phyloP scores from a whole-genome alignment of 2,797 vertebrate species.

The Alfaro cultratus region DNA sequence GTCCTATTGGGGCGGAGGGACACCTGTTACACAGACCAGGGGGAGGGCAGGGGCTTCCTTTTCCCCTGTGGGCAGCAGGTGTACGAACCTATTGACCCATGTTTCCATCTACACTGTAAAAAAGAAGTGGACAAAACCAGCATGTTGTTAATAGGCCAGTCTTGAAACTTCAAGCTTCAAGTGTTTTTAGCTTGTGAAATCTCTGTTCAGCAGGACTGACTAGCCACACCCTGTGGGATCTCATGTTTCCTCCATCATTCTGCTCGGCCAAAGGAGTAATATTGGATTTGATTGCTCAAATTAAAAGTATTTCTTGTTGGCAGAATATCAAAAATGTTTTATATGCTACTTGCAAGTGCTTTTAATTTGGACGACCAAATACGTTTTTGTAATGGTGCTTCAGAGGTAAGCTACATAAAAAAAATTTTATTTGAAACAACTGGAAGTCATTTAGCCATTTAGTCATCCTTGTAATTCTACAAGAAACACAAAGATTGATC shows the following conservation, averaged over 20 bases:
- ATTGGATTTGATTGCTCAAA: neutral
- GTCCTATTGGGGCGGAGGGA: constrained; percentile 22
- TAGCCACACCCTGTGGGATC: neutral
- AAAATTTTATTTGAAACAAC: neutral
- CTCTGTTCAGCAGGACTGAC: neutral
- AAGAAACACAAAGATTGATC: neutral
- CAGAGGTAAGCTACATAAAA: neutral
- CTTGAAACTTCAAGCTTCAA: neutral
- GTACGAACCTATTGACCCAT: constrained; percentile 67
- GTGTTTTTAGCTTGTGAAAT: neutral
- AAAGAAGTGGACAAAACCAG: constrained; percentile 5
- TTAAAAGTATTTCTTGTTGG: neutral
- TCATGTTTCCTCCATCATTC: neutral
- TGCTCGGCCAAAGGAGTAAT: neutral
- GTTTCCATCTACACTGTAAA: constrained; percentile 30
- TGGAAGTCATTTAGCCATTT: neutral
- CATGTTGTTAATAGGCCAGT: neutral
- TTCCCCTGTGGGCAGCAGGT: constrained; percentile 71
- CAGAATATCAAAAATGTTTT: neutral
- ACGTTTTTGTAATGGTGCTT: neutral
- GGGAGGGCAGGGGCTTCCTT: neutral
- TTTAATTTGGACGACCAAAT: neutral
- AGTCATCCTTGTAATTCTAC: neutral
- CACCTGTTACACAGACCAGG: constrained; percentile 65
- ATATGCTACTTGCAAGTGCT: neutral